Evolutionary conservation across 2,113 vertebrate genomes (phyloP), one percentile per base, ranked within the genome.

Genomic region (Centrocercus urophasianus): DNA sequence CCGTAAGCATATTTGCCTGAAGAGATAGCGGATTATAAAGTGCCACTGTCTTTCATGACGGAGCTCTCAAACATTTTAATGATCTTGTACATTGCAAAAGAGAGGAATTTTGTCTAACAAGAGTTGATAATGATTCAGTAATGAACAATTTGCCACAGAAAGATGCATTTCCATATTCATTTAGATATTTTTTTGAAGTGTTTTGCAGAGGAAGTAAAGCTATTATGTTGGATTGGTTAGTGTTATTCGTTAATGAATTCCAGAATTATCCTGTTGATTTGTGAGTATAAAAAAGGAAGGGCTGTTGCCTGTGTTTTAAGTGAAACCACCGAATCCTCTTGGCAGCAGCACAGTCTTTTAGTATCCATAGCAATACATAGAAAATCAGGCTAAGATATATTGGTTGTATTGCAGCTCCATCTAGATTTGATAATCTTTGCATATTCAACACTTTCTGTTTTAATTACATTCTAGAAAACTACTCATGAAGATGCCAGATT

Each of bases 161-260:
- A 97, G 95, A 96, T 97, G 81, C 85, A 97, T 98, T 98, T 98
- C 94, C 97, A 81, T 97, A 97, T 98, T 97, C 96, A 97, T 97
- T 97, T 97, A 97, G 95, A 96, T 97, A 97, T 97, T 98, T 98
- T 56, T 96, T 97, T 97, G 90, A 98, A 97, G 94, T 97, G 94
- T 97, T 97, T 98, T 96, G 96, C 92, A 93, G 74, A 97, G 96
- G 86, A 98, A 97, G 90, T 98, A 93, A 98, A 97, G 95, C 97
- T 97, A 86, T 98, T 98, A 97, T 97, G 87, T 92, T 95, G 92
- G 70, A 93, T 96, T 93, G 92, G 95, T 96, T 97, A 94, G 93
- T 96, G 79, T 97, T 97, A 94, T 89, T 97, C 95, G 95, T 95
- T 97, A 97, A 97, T 97, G 97, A 98, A 97, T 98, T 97, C 93